Percentiles rank a stretch among this genome's conserved stretches.
Evolutionary conservation across 2,113 vertebrate species (phyloP).

Genomic region (Callocephalon fimbriatum): DNA sequence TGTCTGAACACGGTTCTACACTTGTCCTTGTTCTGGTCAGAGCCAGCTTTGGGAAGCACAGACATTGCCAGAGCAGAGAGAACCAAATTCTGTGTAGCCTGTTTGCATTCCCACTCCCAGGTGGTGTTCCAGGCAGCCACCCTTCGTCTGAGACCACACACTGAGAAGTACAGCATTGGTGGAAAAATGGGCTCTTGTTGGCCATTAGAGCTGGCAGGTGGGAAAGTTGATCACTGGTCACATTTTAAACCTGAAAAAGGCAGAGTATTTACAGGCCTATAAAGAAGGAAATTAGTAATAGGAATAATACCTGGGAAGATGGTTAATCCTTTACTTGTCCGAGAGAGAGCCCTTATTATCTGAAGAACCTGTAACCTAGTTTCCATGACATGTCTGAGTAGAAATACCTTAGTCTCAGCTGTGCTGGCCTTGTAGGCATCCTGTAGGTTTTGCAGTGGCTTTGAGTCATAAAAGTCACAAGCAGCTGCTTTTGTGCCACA

Average conservation of each 20-base stretch:
- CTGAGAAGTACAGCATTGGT: not conserved
- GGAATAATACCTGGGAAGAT: not conserved
- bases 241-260: not conserved
- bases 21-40: not conserved
- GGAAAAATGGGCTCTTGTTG: not conserved
- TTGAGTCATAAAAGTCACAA: not conserved
- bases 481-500: not conserved
- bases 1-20: not conserved
- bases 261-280: not conserved
- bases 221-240: not conserved
- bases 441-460: not conserved
- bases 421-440: not conserved
- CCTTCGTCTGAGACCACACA: not conserved
- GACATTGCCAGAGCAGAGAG: not conserved
- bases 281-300: not conserved
- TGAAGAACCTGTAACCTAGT: not conserved
- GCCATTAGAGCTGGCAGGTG: not conserved
- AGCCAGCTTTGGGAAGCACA: not conserved
- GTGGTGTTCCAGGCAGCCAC: not conserved
- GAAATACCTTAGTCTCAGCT: not conserved
- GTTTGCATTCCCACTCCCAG: not conserved
- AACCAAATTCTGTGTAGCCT: not conserved
- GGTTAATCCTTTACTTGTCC: not conserved
- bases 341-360: not conserved
- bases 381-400: not conserved